Base-by-base conservation (phyloP, 1,140 invertebrate genomes). In the Ctenoplectra terminalis region DNA sequence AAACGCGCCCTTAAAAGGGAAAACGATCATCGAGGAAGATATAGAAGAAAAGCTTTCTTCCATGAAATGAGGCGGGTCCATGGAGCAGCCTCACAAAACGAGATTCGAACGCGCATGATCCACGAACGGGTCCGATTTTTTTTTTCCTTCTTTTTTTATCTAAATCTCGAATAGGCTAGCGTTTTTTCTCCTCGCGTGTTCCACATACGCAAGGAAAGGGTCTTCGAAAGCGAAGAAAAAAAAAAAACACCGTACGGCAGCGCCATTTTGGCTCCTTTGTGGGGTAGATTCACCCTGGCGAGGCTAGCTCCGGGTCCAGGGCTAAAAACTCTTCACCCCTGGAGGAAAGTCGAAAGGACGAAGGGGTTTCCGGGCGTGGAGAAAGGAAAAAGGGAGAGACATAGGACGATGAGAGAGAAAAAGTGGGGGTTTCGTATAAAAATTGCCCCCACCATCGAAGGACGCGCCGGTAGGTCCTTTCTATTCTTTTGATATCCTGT, bases 401-500 rank as follows among this genome's bases (percentile, higher is more conserved):
- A 50, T 26, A 67, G 29, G 40, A 70, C 75, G 69, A 79, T 40
- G 15, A 48, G 20, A 34, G 60, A 64, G 74, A 40, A 75, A 84
- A 84, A 81, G 80, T 85, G 81, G 83, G 71, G 75, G 52, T 74
- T 82, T 82, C 66, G 69, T 90, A 90, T 88, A 89, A 92, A 92
- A 91, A 89, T 90, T 89, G 54, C 79, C 90, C 90, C 90, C 90
- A 89, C 92, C 88, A 83, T 67, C 64, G n/a, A 34, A 43, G 56
- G 72, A 80, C 88, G 81, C 77, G 77, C 70, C 78, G 90, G 87
- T 87, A 77, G 92, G 91, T 89, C 91, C 92, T 93, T 93, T 94
- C 92, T 92, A 94, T 94, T 94, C 93, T 92, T 92, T 89, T 93
- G 91, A 93, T 93, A 92, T 93, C 90, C 92, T 91, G 91, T 89